Evolutionary conservation across 2,888 invertebrate genomes (phyloP).

Genomic region (Drosophila tanythrix): DNA sequence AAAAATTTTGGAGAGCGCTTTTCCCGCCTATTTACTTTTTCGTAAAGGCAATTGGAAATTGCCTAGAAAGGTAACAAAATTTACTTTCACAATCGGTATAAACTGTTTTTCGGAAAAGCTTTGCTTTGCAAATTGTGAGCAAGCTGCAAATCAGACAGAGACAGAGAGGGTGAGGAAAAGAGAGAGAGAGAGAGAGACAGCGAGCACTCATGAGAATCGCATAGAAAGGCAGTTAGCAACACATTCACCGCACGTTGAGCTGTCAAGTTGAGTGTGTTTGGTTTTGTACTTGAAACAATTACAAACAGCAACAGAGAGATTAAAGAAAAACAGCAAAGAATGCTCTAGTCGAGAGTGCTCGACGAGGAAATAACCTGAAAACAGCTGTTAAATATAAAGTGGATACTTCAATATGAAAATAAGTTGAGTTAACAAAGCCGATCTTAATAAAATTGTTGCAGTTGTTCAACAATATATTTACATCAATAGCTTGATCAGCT

Average conservation of each 20-base stretch:
- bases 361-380: background rate
- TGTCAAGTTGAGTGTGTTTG: conserved; percentile 41
- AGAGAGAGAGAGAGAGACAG: background rate
- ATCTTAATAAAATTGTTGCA: too few species aligned
- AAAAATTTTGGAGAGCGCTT: conserved; percentile 10
- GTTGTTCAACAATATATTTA: background rate
- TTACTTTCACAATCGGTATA: conserved; percentile 30
- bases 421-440: background rate
- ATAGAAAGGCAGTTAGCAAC: conserved; percentile 34
- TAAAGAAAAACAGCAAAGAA: conserved; percentile 25
- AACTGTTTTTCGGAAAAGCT: conserved; percentile 18
- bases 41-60: conserved; percentile 14
- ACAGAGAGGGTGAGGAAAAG: background rate
- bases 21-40: conserved; percentile 25
- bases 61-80: conserved; percentile 34
- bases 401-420: background rate
- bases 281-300: conserved; percentile 41
- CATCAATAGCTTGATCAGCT: background rate
- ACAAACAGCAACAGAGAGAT: conserved; percentile 27
- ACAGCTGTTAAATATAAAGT: background rate
- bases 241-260: conserved; percentile 34
- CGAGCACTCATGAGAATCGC: conserved; percentile 46
- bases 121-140: conserved; percentile 31
- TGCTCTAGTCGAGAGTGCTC: background rate
- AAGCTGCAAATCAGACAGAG: conserved; percentile 38